These are phyloP conservation scores for Sapayoa aenigma DNA, from an alignment of 2,113 vertebrate species.

Conservation along the genomic window DNA sequence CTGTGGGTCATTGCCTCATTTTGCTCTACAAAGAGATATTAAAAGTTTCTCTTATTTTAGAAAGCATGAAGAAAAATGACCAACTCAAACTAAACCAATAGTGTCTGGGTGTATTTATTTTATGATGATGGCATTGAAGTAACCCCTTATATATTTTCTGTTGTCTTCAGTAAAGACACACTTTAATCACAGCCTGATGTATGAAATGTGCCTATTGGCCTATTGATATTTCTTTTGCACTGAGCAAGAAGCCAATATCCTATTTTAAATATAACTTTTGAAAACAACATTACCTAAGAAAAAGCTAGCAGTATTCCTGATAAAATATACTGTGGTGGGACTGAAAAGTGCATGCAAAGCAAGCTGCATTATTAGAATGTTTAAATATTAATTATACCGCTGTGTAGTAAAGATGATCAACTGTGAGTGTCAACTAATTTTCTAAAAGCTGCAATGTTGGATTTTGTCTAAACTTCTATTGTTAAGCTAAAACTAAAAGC, in stretches of 20 bases:
- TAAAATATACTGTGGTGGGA: slow-evolving; percentile 96
- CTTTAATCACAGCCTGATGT: slow-evolving; percentile 61
- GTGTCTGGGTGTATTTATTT: slow-evolving; percentile 49
- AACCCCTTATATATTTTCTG: slow-evolving; percentile 53
- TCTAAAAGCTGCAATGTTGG: slow-evolving; percentile 80
- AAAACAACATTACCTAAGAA: slow-evolving; percentile 72
- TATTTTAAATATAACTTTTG: slow-evolving; percentile 71
- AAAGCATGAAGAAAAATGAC: slow-evolving; percentile 7
- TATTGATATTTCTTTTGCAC: slow-evolving; percentile 55
- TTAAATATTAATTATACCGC: slow-evolving; percentile 99
- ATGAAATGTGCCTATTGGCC: slow-evolving; percentile 48
- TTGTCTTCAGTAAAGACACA: slow-evolving; percentile 49
- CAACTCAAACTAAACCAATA: neutral
- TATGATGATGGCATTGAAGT: slow-evolving; percentile 42
- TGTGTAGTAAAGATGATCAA: slow-evolving; percentile 99
- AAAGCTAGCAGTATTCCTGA: slow-evolving; percentile 79
- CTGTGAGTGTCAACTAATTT: slow-evolving; percentile 90
- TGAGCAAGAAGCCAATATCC: slow-evolving; percentile 47
- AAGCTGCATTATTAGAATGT: slow-evolving; percentile 99
- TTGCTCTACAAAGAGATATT: slow-evolving; percentile 22
- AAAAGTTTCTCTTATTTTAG: slow-evolving; percentile 37
- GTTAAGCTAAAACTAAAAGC: slow-evolving; percentile 80
- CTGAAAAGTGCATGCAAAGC: slow-evolving; percentile 97
- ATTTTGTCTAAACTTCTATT: slow-evolving; percentile 78
- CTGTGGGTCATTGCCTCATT: slow-evolving; percentile 40